phyloP scores from a whole-genome alignment of 2,113 vertebrate species.

The Cyanoliseus patagonus region DNA sequence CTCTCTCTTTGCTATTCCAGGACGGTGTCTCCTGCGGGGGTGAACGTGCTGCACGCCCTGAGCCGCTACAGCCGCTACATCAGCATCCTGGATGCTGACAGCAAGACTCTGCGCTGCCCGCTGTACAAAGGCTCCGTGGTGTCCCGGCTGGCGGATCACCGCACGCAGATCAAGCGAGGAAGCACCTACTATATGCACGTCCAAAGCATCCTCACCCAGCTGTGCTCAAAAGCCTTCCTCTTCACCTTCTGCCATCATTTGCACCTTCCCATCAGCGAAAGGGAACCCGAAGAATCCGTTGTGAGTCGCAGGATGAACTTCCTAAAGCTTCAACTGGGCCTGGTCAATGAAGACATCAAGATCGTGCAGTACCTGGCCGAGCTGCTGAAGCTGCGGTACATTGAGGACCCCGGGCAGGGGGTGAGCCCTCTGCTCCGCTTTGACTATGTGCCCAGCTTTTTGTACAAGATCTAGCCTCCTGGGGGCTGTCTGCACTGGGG shows the following conservation, averaged over 20 bases:
- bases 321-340: constrained; percentile 83
- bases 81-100: constrained; percentile 91
- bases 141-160: constrained; percentile 88
- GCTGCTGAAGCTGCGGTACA: constrained; percentile 88
- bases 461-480: constrained; percentile 90
- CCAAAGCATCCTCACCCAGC: constrained; percentile 85
- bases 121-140: constrained; percentile 85
- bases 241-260: constrained; percentile 94
- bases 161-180: constrained; percentile 91
- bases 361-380: constrained; percentile 92
- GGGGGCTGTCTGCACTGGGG: not conserved
- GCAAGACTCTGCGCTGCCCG: constrained; percentile 90
- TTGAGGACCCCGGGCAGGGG: constrained; percentile 73
- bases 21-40: constrained; percentile 80
- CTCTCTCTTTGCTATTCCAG: constrained; percentile 73
- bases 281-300: constrained; percentile 71
- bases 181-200: constrained; percentile 94
- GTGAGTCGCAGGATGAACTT: constrained; percentile 81
- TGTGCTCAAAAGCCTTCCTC: constrained; percentile 91
- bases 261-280: constrained; percentile 85
- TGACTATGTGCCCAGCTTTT: constrained; percentile 92
- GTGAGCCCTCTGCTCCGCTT: constrained; percentile 84
- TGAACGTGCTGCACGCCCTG: constrained; percentile 83
- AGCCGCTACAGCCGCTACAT: constrained; percentile 93
- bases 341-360: constrained; percentile 85